phyloP scores from a whole-genome alignment of 2,888 invertebrate genomes.

The Seira ritae region DNA sequence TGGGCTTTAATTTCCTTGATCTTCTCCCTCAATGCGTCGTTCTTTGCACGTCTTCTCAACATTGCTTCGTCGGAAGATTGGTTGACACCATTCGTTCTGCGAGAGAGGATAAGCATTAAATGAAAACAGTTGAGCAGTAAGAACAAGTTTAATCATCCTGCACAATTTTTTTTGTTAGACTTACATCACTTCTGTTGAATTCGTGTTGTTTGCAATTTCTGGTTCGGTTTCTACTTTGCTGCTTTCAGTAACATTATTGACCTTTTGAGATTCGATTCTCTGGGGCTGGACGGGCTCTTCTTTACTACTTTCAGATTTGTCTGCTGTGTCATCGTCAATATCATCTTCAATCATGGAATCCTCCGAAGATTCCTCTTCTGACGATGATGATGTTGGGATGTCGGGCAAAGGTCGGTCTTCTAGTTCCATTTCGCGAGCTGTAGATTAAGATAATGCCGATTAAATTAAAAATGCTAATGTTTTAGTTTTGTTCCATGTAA shows the following conservation, averaged over 20 bases:
- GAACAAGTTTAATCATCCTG: too few relatives aligned
- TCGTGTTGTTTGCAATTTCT: slow-evolving; percentile 9
- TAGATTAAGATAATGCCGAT: background rate
- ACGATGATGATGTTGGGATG: slow-evolving; percentile 64
- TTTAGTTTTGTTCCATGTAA: background rate
- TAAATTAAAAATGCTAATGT: background rate
- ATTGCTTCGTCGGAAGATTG: slow-evolving; percentile 47
- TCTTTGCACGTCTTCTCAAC: slow-evolving; percentile 68
- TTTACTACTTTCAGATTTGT: slow-evolving; percentile 54
- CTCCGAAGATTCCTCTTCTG: slow-evolving; percentile 61
- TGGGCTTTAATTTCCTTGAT: slow-evolving; percentile 72
- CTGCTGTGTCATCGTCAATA: slow-evolving; percentile 60
- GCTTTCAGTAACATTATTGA: slow-evolving; percentile 8
- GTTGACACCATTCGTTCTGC: slow-evolving; percentile 71
- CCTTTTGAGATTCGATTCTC: slow-evolving; percentile 49
- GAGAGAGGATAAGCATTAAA: slow-evolving; percentile 31
- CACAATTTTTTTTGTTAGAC: background rate
- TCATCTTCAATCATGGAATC: slow-evolving; percentile 57
- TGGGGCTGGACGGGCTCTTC: slow-evolving; percentile 29
- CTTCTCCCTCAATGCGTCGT: slow-evolving; percentile 70
- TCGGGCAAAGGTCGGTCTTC: slow-evolving; percentile 67
- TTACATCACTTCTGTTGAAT: slow-evolving; percentile 48
- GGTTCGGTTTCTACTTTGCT: slow-evolving; percentile 15
- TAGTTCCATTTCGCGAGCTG: slow-evolving; percentile 41
- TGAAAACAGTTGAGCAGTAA: slow-evolving; percentile 26